These are phyloP conservation scores for Dermatemys mawii DNA, from an alignment of 2,113 vertebrate genomes.

Conservation along the genomic window DNA sequence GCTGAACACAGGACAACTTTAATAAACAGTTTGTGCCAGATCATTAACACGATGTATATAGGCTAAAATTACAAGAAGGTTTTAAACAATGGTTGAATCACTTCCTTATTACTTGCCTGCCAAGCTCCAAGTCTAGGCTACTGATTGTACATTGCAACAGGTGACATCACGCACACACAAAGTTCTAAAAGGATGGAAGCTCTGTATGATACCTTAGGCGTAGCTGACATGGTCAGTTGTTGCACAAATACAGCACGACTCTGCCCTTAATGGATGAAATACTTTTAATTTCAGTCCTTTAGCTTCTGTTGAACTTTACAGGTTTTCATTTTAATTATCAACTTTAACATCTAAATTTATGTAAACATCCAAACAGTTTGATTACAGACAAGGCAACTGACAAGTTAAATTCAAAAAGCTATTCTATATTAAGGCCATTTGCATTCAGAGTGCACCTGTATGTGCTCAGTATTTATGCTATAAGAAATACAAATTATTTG, in stretches of 20 bases:
- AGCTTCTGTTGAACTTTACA: no score
- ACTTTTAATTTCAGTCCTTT: background rate
- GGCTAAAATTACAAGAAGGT: background rate
- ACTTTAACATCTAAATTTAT: fast-evolving
- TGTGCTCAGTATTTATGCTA: fast-evolving
- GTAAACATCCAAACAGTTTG: background rate
- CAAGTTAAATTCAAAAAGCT: fast-evolving
- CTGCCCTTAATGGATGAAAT: no score
- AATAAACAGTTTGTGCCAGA: background rate
- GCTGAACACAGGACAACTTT: background rate
- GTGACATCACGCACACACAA: background rate
- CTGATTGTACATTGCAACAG: background rate
- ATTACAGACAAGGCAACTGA: fast-evolving
- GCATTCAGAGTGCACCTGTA: background rate
- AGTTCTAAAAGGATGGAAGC: background rate
- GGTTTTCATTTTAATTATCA: no score
- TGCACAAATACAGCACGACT: background rate
- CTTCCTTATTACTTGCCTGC: conserved; percentile 17
- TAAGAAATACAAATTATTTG: fast-evolving
- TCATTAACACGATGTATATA: background rate
- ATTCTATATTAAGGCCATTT: background rate
- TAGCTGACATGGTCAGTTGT: background rate
- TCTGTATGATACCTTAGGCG: background rate
- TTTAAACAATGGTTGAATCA: conserved; percentile 9
- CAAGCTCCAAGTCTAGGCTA: background rate